phyloP scores from a whole-genome alignment of 2,888 invertebrate genomes.

The Tiliacea citrago region DNA sequence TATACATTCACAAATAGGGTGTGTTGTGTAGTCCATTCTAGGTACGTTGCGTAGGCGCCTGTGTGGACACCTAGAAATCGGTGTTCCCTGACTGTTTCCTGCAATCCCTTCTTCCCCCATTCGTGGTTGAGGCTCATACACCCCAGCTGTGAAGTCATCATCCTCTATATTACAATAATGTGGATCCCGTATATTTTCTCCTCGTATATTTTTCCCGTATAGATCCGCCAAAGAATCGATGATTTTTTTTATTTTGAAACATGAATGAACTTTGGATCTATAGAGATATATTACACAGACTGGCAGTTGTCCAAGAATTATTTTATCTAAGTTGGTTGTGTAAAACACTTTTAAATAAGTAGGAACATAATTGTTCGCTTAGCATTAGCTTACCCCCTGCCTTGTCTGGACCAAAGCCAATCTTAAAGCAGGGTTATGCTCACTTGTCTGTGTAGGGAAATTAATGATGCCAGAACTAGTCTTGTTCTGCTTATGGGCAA shows the following conservation, averaged over 20 bases:
- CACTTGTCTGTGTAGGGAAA: not conserved
- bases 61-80: too few species aligned
- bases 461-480: not conserved
- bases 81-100: too few species aligned
- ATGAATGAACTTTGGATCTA: not conserved
- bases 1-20: too few species aligned
- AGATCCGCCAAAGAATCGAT: not conserved
- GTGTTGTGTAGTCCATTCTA: too few species aligned
- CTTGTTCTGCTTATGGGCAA: too few species aligned
- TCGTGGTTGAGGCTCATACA: too few species aligned
- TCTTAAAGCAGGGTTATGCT: not conserved
- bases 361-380: not conserved
- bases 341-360: slow-evolving; percentile 2
- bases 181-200: too few species aligned
- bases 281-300: not conserved
- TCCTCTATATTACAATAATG: too few species aligned
- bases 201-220: too few species aligned
- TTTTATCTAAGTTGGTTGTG: not conserved
- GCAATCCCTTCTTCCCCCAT: too few species aligned
- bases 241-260: not conserved
- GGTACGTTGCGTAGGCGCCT: too few species aligned
- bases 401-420: slow-evolving; percentile 10
- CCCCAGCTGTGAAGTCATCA: too few species aligned
- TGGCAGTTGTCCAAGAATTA: not conserved
- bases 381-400: not conserved